Evolutionary conservation across 2,113 vertebrate species (phyloP).

Genomic region (Microcebus murinus): DNA sequence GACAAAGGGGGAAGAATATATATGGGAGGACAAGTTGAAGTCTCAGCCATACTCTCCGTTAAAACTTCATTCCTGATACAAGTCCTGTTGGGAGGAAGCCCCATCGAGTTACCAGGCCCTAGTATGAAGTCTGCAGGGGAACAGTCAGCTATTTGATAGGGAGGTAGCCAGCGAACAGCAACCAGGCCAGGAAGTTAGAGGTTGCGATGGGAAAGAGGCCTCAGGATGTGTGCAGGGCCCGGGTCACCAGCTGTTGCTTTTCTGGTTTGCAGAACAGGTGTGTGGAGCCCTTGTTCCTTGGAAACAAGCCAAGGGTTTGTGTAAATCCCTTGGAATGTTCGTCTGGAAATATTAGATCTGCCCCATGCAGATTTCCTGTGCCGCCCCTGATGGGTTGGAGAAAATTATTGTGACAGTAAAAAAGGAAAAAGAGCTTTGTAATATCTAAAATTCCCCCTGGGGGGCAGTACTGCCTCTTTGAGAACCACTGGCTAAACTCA

Average conservation of each 20-base stretch:
- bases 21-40: neutral
- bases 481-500: neutral
- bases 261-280: conserved; percentile 8
- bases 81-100: neutral
- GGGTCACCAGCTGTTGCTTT: neutral
- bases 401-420: neutral
- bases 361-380: neutral
- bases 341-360: conserved; percentile 1
- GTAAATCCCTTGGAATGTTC: neutral
- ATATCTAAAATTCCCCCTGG: conserved; percentile 33
- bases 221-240: neutral
- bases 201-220: neutral
- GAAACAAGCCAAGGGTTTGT: conserved; percentile 23
- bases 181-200: neutral
- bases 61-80: neutral
- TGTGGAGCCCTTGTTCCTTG: neutral
- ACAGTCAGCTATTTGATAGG: neutral
- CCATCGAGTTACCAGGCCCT: neutral
- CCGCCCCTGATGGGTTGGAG: neutral
- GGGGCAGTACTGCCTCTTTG: conserved; percentile 54
- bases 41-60: neutral
- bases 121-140: neutral
- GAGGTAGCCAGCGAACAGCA: neutral
- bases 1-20: neutral
- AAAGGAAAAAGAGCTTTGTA: neutral